These are phyloP conservation scores for Fratercula arctica DNA, from an alignment of 2,797 vertebrate species.

Conservation along the genomic window DNA sequence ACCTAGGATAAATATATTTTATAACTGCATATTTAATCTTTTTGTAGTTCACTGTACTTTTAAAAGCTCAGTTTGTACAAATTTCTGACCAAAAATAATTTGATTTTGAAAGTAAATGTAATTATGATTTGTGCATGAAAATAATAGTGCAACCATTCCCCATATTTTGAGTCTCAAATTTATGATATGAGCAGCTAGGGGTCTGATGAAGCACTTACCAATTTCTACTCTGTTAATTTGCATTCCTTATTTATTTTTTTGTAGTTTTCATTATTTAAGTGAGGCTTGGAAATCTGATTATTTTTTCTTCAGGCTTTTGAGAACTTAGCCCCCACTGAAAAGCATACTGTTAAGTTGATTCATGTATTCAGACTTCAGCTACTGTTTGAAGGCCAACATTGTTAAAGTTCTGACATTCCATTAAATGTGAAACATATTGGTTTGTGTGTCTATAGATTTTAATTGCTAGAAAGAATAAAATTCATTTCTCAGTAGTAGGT, in stretches of 20 bases:
- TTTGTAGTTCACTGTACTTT: constrained; percentile 83
- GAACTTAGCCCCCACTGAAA: neutral
- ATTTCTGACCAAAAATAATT: constrained; percentile 73
- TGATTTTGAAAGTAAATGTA: constrained; percentile 52
- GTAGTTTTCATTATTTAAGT: constrained; percentile 71
- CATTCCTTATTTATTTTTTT: constrained; percentile 75
- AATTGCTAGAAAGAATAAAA: constrained; percentile 15
- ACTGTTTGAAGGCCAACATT: constrained; percentile 59
- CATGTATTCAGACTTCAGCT: constrained; percentile 58
- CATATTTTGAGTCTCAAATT: constrained; percentile 37
- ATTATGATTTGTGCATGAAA: constrained; percentile 69
- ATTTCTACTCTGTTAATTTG: constrained; percentile 65
- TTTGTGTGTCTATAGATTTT: constrained; percentile 56
- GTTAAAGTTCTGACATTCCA: constrained; percentile 66
- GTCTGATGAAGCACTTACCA: constrained; percentile 55
- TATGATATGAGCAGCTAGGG: constrained; percentile 64
- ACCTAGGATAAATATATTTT: constrained; percentile 80
- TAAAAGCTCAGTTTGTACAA: constrained; percentile 76
- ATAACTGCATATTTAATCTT: constrained; percentile 79
- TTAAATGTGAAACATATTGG: constrained; percentile 56
- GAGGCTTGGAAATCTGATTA: constrained; percentile 35
- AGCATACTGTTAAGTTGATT: constrained; percentile 15
- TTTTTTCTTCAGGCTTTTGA: constrained; percentile 39
- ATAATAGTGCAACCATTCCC: constrained; percentile 40
- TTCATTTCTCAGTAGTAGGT: neutral